phyloP scores from a whole-genome alignment of 2,888 invertebrate species.

The Elysia crispata region DNA sequence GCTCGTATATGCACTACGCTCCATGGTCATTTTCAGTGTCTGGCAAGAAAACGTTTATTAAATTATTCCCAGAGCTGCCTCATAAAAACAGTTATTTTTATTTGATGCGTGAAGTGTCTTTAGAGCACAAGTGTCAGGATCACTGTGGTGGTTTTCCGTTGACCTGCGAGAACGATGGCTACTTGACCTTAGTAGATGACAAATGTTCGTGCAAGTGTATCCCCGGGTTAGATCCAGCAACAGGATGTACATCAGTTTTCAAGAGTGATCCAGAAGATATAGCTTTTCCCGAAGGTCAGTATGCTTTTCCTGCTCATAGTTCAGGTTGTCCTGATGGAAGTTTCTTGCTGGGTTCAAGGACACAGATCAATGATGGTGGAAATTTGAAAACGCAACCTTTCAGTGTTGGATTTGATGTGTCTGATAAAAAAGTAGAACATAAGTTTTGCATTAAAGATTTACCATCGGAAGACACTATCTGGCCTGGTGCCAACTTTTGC shows the following conservation, averaged over 20 bases:
- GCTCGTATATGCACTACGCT: no score
- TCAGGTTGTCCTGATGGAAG: constrained; percentile 35
- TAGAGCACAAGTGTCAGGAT: neutral
- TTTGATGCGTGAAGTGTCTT: neutral
- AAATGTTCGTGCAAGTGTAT: constrained; percentile 60
- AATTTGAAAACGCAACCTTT: neutral
- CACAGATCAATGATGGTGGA: constrained; percentile 6
- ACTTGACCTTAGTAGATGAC: constrained; percentile 55
- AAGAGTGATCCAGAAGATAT: constrained; percentile 9
- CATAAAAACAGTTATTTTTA: neutral
- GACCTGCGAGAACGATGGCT: constrained; percentile 59
- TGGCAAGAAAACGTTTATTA: no score
- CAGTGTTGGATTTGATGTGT: neutral
- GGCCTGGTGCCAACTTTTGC: constrained; percentile 1
- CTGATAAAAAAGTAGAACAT: constrained; percentile 11
- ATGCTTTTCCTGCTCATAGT: constrained; percentile 1
- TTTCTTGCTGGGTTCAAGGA: neutral
- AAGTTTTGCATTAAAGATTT: neutral
- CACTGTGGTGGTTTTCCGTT: neutral
- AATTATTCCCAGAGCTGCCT: no score
- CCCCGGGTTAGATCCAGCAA: constrained; percentile 55
- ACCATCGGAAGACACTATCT: neutral
- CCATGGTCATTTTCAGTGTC: no score
- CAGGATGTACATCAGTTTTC: constrained; percentile 56
- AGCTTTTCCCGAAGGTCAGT: constrained; percentile 18